Evolutionary conservation across 2,888 invertebrate species (phyloP).

Genomic region (Camponotus fellah): DNA sequence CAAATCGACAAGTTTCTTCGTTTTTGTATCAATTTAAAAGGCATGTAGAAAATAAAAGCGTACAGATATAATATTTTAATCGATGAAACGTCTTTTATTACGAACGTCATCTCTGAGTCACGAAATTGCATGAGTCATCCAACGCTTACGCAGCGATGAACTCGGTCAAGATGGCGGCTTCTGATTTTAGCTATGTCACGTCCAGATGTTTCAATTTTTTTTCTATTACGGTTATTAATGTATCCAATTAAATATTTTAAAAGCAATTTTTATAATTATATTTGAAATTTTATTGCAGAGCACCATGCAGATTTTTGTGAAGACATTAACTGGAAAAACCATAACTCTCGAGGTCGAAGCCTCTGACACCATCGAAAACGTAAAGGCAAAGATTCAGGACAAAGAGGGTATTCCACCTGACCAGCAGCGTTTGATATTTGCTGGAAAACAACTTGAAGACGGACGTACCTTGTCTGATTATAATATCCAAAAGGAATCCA

Average conservation of each 20-base stretch:
- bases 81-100: not conserved
- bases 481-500: constrained; percentile 71
- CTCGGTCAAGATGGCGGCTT: constrained; percentile 65
- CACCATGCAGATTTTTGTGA: constrained; percentile 83
- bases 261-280: not conserved
- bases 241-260: not conserved
- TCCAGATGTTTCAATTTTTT: not conserved
- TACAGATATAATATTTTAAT: not conserved
- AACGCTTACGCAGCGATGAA: constrained; percentile 37
- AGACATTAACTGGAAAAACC: constrained; percentile 75
- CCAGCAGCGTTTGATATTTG: constrained; percentile 72
- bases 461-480: constrained; percentile 70
- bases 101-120: constrained; percentile 2
- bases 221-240: not conserved
- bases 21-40: not conserved
- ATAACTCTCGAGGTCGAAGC: constrained; percentile 76
- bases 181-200: constrained; percentile 52
- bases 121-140: constrained; percentile 31
- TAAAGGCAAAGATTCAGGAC: constrained; percentile 75
- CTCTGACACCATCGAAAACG: constrained; percentile 73
- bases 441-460: constrained; percentile 71
- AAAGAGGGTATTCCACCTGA: constrained; percentile 76
- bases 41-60: not conserved
- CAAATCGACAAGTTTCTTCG: not conserved
- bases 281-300: constrained; percentile 25